Base-by-base conservation (phyloP, 2,888 invertebrate genomes). In the Metacarcinus magister region DNA sequence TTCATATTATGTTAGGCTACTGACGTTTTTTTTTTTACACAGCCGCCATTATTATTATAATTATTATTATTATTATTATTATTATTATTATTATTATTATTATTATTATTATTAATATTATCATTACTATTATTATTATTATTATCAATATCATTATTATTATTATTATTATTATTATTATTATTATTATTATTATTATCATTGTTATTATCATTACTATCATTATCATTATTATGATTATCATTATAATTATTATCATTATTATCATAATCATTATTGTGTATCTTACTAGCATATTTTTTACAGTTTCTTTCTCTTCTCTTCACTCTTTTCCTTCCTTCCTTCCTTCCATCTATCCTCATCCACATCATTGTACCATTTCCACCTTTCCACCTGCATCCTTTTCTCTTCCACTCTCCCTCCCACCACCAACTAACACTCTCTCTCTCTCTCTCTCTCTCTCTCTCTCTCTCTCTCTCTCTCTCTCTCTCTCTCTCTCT, bases 321-420 rank as follows among this genome's bases (percentile, higher is more conserved):
- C 93, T 7, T 75, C n/a, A n/a, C 8, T 82, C n/a, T 43, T 43
- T 75, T 67, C 16, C 44, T 75, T 23, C 60, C 39, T 67, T 67
- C 43, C 60, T 60, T 48, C 92, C 67, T 67, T 67, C 67, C 67
- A 67, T 67, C 8, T n/a, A 67, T 67, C 67, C 67, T 67, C 67
- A 67, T 67, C n/a, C 67, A 67, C 67, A 67, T n/a, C 67, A 67
- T 67, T 67, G n/a, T n/a, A 67, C n/a, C 67, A 67, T 67, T 67
- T 48, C 28, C 48, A 43, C 39, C 93, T 43, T 19, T 67, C 93
- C 67, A 43, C 67, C 5, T 32, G 32, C 39, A 16, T 10, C 28
- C 19, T 48, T 16, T 32, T 48, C 28, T 23, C 67, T n/a, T 19
- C 19, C 32, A 23, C 93, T 54, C 87, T 28, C 87, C 19, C 82